Evolutionary conservation across 2,888 invertebrate species (phyloP), one percentile per base, ranked within the genome.

Genomic region (Parthenolecanium corni): DNA sequence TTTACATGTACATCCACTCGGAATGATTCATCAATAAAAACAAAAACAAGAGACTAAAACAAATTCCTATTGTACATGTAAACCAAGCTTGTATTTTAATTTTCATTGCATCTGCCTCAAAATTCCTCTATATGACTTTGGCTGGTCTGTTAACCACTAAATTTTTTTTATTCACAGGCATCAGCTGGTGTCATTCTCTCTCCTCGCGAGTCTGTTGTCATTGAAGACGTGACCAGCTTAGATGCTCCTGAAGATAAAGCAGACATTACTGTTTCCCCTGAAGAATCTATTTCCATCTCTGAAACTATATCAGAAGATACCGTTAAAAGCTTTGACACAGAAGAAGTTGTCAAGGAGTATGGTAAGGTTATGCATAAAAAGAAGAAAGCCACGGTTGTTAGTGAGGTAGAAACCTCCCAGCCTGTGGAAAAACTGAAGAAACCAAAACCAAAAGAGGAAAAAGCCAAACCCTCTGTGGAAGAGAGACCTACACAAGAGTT

Each of bases 381-480:
- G 31, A 61, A 61, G 49, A 21, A 51, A 62, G 52, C 52, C 23
- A 62, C 62, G 2, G 42, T 52, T 9, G 23, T 52, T 3, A 52
- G 52, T 6, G 40, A 62, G 36, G 62, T 62, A 1, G 63, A 63
- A 47, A 53, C 52, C 1, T 36, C 46, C 20, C 58, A 31, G 23
- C 36, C 49, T 11, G 21, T 61, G 23, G 61, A 49, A 25, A 20
- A 47, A 12, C 46, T 61, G 3, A 21, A 61, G 24, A 46, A 14
- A 3, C 57, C 38, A 1, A 62, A 64, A 49, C 54, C 51, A 1
- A 31, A 24, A 42, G 78, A 80, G 66, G 74, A 78, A 65, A 74
- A 78, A 11, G 78, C 80, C 53, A 78, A 81, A 69, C 75, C 76
- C 47, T 76, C 75, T 75, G 74, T 69, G 78, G 79, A 65, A 79